Conservation (phyloP, 2,797 vertebrate genomes). For the Calcarius lapponicus region DNA sequence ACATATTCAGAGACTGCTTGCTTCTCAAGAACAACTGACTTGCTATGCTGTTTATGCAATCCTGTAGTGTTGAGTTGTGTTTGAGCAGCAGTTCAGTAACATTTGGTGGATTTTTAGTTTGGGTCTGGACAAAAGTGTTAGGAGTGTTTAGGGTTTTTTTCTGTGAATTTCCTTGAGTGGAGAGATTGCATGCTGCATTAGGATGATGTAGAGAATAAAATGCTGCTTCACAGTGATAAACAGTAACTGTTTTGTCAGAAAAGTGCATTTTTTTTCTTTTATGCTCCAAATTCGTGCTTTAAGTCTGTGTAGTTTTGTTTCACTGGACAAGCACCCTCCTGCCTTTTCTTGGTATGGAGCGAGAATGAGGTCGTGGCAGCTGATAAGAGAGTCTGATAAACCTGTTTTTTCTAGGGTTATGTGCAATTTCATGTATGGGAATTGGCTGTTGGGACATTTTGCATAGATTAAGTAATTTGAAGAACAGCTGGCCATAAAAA, state of each 20-base stretch:
- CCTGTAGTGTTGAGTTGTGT: background rate
- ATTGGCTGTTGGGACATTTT: background rate
- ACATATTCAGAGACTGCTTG: accelerated
- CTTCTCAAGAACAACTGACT: background rate
- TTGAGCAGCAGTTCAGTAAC: background rate
- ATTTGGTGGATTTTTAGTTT: background rate
- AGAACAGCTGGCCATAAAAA: background rate
- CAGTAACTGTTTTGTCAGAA: background rate
- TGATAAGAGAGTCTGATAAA: background rate
- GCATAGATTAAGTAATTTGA: background rate
- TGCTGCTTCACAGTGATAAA: background rate
- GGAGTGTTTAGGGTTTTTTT: background rate
- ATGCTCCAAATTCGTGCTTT: background rate
- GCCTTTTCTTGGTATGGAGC: background rate
- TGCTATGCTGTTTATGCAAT: background rate
- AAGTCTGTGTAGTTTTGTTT: background rate
- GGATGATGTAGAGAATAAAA: background rate
- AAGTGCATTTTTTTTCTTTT: background rate
- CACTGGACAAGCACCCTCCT: background rate
- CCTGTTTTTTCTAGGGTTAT: background rate
- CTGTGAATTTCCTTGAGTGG: background rate
- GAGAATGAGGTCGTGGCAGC: background rate
- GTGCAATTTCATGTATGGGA: background rate
- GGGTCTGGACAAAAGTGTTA: background rate
- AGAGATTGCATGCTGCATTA: background rate